A percentile compares a stretch with the other conserved stretches of the same genome.
Conservation (phyloP, 1,140 invertebrate species). For the Carposina sasakii region DNA sequence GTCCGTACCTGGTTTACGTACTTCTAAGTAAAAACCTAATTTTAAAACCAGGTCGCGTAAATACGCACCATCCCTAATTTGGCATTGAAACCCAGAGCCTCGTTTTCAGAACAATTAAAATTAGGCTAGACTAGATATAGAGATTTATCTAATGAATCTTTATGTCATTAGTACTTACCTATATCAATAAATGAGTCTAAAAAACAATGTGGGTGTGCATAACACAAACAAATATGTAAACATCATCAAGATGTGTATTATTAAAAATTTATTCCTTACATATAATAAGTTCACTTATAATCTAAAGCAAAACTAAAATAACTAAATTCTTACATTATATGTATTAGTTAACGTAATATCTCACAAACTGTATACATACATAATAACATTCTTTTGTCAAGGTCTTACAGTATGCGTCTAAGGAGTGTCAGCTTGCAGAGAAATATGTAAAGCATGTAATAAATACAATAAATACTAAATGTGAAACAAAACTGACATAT, state of each 20-base stretch:
- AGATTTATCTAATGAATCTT: no score
- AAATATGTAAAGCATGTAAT: constrained; percentile 51
- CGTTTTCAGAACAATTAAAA: no score
- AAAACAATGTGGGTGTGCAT: constrained; percentile 5
- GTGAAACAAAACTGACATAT: constrained; percentile 49
- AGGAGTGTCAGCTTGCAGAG: constrained; percentile 45
- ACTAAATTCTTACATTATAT: constrained; percentile 56
- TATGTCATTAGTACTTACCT: no score
- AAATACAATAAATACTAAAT: constrained; percentile 69
- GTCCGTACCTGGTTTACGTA: no score
- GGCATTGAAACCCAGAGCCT: no score
- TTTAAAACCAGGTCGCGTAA: no score
- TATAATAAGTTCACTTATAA: constrained; percentile 65
- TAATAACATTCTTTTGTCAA: constrained; percentile 27
- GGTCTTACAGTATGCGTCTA: constrained; percentile 38
- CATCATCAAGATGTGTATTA: constrained; percentile 39
- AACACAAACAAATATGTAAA: not conserved
- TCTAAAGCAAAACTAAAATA: constrained; percentile 51
- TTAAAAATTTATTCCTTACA: constrained; percentile 69
- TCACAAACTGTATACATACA: constrained; percentile 23
- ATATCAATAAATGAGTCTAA: no score
- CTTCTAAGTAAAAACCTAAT: no score
- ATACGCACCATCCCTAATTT: no score
- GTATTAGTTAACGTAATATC: constrained; percentile 58
- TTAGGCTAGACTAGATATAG: no score